Conservation (phyloP, 2,113 vertebrate species). For the Redunca redunca region DNA sequence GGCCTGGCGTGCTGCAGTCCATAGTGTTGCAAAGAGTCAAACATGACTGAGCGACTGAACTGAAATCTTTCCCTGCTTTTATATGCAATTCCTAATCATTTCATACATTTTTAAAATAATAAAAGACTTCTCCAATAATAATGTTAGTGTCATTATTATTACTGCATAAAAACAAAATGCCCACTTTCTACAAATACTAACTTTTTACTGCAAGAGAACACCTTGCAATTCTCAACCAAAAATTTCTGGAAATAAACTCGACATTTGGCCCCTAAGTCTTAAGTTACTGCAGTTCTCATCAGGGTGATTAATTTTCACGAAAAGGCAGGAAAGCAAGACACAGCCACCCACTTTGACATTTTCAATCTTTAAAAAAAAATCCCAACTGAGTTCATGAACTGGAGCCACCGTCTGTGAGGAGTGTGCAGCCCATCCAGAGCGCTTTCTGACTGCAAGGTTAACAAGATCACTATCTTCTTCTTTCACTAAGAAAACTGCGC, state of each 20-base stretch:
- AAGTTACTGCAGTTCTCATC: conserved; percentile 80
- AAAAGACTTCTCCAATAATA: conserved; percentile 29
- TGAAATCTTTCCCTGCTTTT: background rate
- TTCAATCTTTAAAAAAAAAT: conserved; percentile 80
- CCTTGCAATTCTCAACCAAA: conserved; percentile 64
- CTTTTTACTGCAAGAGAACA: conserved; percentile 56
- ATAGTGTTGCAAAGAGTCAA: background rate
- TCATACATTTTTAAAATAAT: background rate
- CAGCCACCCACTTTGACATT: conserved; percentile 82
- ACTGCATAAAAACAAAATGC: background rate
- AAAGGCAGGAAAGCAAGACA: conserved; percentile 80
- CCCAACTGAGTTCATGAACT: conserved; percentile 71
- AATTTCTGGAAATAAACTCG: conserved; percentile 76
- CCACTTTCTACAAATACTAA: conserved; percentile 21
- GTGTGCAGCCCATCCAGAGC: conserved; percentile 63
- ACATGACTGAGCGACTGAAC: background rate
- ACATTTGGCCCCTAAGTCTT: conserved; percentile 70
- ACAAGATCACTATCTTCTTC: conserved; percentile 76
- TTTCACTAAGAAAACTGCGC: conserved; percentile 67
- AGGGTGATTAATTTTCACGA: conserved; percentile 82
- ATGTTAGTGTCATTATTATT: background rate
- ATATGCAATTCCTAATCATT: background rate
- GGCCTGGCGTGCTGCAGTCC: background rate
- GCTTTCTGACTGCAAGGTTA: conserved; percentile 57
- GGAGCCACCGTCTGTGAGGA: conserved; percentile 60